Percentiles rank a stretch among this genome's conserved stretches.
phyloP scores from a whole-genome alignment of 2,888 invertebrate species.

The Latrodectus elegans region DNA sequence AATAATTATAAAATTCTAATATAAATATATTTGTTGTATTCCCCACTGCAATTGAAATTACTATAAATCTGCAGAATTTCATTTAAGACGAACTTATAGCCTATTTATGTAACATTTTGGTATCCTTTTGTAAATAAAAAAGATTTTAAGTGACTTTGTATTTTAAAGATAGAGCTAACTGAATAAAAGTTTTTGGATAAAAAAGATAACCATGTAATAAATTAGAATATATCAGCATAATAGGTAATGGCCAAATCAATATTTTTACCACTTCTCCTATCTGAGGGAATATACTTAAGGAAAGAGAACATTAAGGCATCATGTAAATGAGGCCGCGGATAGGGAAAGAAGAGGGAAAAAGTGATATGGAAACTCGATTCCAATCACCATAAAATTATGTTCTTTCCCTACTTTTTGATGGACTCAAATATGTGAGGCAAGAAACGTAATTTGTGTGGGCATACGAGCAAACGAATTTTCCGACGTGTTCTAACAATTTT shows the following conservation, averaged over 20 bases:
- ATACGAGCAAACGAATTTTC: conserved; percentile 14
- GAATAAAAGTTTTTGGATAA: too few species aligned
- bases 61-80: too few species aligned
- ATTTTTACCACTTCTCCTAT: conserved; percentile 10
- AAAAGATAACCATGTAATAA: too few species aligned
- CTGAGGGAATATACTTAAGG: neutral
- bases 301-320: conserved; percentile 10
- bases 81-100: too few species aligned
- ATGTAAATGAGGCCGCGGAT: conserved; percentile 17
- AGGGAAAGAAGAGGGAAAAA: neutral
- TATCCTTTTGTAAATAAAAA: too few species aligned
- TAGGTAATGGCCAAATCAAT: conserved; percentile 32
- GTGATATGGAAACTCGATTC: conserved; percentile 20
- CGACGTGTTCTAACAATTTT: neutral
- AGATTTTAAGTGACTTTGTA: too few species aligned
- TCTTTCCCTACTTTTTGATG: conserved; percentile 7
- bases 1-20: too few species aligned
- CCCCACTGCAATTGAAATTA: too few species aligned
- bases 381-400: conserved; percentile 54
- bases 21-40: too few species aligned
- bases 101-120: too few species aligned
- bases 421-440: conserved; percentile 17
- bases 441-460: conserved; percentile 10
- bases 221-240: too few species aligned
- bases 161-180: too few species aligned